phyloP scores from a whole-genome alignment of 1,140 invertebrate genomes.

The Aethina tumida region DNA sequence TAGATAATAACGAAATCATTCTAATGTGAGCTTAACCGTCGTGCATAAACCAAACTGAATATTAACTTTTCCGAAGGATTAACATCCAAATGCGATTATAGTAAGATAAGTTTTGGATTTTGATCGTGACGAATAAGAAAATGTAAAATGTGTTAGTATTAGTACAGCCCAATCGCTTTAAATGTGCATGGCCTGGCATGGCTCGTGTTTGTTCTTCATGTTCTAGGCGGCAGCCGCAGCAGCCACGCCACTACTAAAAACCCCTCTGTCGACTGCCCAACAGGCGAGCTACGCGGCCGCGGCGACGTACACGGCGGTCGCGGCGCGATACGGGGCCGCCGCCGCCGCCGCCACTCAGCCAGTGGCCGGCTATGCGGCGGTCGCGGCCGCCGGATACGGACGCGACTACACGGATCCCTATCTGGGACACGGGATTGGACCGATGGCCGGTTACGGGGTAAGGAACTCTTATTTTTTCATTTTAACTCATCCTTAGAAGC shows the following conservation, averaged over 20 bases:
- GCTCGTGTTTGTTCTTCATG: slow-evolving; percentile 33
- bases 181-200: slow-evolving; percentile 43
- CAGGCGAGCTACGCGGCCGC: slow-evolving; percentile 72
- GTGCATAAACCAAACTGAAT: too few relatives aligned
- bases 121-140: neutral
- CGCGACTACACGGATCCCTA: slow-evolving; percentile 91
- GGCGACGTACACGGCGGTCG: slow-evolving; percentile 71
- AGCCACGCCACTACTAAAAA: slow-evolving; percentile 42
- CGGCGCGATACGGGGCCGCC: slow-evolving; percentile 60
- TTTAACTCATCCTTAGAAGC: too few relatives aligned
- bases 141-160: neutral
- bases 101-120: neutral
- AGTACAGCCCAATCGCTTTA: slow-evolving; percentile 29
- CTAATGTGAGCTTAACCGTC: too few relatives aligned
- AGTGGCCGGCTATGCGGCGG: slow-evolving; percentile 52
- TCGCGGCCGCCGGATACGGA: slow-evolving; percentile 68
- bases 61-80: too few relatives aligned
- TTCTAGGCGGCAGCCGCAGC: slow-evolving; percentile 59
- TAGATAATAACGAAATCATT: too few relatives aligned
- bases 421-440: slow-evolving; percentile 90
- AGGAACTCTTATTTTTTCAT: slow-evolving; percentile 24
- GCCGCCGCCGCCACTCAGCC: slow-evolving; percentile 57
- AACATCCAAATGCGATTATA: too few relatives aligned
- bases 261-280: slow-evolving; percentile 51
- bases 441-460: slow-evolving; percentile 92